Conservation (phyloP, 2,113 vertebrate species). For the Eulacestoma nigropectus region DNA sequence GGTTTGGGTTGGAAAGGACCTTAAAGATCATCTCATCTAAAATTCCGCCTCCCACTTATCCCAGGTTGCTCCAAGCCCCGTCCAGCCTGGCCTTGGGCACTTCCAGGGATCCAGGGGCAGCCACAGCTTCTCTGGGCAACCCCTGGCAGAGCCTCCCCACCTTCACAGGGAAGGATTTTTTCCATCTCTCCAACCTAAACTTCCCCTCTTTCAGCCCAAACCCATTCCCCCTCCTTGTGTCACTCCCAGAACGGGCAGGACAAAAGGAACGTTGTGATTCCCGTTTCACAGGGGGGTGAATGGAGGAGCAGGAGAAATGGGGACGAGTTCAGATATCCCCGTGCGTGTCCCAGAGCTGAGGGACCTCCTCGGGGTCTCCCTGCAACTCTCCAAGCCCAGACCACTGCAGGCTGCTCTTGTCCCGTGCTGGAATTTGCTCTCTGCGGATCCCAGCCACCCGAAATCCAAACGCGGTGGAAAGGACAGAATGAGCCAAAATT, state of each 20-base stretch:
- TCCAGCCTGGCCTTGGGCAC: neutral
- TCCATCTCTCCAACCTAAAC: neutral
- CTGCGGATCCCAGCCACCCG: neutral
- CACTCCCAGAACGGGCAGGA: neutral
- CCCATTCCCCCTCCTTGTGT: neutral
- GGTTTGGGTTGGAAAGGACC: neutral
- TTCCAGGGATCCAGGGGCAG: neutral
- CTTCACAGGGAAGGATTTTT: neutral
- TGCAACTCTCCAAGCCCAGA: neutral
- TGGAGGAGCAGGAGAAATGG: neutral
- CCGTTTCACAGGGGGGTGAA: neutral
- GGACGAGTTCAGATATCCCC: neutral
- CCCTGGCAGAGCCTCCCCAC: neutral
- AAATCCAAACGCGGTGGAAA: neutral
- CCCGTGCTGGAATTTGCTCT: rapidly evolving
- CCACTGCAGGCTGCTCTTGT: neutral
- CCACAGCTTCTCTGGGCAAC: neutral
- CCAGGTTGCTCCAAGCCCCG: rapidly evolving
- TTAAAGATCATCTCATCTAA: neutral
- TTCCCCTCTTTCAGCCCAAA: no score
- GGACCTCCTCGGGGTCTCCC: neutral
- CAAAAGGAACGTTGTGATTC: neutral
- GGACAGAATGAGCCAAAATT: rapidly evolving
- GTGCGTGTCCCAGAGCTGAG: neutral
- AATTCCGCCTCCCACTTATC: rapidly evolving